Base-by-base conservation (phyloP, 2,113 vertebrate genomes). In the Desmodus rotundus region DNA sequence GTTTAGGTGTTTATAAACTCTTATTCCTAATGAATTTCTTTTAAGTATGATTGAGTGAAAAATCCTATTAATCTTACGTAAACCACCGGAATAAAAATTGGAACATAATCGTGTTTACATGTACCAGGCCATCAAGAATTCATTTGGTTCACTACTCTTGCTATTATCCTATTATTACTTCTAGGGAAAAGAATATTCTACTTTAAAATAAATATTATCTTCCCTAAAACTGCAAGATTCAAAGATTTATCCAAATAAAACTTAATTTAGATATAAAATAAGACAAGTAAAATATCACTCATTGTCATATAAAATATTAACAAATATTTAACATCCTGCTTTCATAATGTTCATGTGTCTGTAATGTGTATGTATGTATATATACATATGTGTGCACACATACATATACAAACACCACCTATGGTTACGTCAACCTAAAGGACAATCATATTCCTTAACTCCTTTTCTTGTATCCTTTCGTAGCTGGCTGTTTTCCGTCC, bases 211-310 rank as follows among this genome's bases (percentile, higher is more conserved):
- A 87, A 76, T 31, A 58, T 0, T 47, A 31, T 68, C 61, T 93
- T 89, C 26, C 8, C 24, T 92, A 89, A 96, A 94, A n/a, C 28
- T 17, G 11, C 24, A 81, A 72, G 31, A 77, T 45, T 85, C 76
- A 58, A 91, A 91, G 54, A 82, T 54, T 70, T 67, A 95, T 9
- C 38, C 22, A 93, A 96, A 68, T 87, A 87, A 93, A 93, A 82
- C 31, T 54, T 78, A 89, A 67, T 36, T 41, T 95, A 70, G 28
- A 89, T 45, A 52, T 1, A 73, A 96, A 90, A 85, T 65, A 43
- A 89, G 17, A 76, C 10, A 89, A 45, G 20, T 36, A 80, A 84
- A 93, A 45, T 43, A 68, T 82, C 41, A 67, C 7, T 94, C 56
- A 73, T 0, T 54, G n/a, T 61, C 31, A 91, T 45, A 87, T 12